Conservation (phyloP, 2,888 invertebrate genomes). For the Cremastobaeus sp. region DNA sequence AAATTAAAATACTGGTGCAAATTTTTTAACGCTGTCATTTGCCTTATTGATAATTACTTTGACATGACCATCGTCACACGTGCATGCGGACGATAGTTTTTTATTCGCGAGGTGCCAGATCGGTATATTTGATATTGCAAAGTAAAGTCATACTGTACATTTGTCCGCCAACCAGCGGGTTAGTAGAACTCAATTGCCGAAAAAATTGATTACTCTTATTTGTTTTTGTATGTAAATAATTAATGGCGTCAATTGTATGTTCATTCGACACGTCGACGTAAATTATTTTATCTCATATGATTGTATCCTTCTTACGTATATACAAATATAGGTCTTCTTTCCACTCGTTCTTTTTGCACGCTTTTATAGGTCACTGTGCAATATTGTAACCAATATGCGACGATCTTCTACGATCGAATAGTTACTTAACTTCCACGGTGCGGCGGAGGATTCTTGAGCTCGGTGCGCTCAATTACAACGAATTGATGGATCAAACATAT, state of each 20-base stretch:
- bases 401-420: conserved; percentile 29
- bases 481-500: conserved; percentile 40
- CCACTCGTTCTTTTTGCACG: conserved; percentile 40
- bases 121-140: not conserved
- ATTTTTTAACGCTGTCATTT: too few species aligned
- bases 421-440: conserved; percentile 45
- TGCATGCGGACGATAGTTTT: too few species aligned
- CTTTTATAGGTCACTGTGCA: conserved; percentile 41
- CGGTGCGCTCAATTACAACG: conserved; percentile 23
- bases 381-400: conserved; percentile 23
- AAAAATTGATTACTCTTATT: conserved; percentile 9
- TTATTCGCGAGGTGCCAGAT: too few species aligned
- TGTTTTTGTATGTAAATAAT: conserved; percentile 45
- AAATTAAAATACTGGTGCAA: too few species aligned
- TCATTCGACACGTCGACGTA: not conserved
- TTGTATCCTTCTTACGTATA: conserved; percentile 4
- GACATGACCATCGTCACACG: not conserved
- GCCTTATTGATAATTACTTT: not conserved
- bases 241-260: conserved; percentile 16
- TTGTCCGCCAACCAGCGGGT: not conserved
- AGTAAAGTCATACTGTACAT: conserved; percentile 16
- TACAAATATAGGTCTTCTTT: conserved; percentile 6
- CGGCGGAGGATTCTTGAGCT: conserved; percentile 9
- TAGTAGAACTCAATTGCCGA: conserved; percentile 21
- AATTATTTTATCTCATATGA: conserved; percentile 34